Evolutionary conservation across 1,140 invertebrate species (phyloP), one percentile per base, ranked within the genome.

Genomic region (Zophobas atratus): DNA sequence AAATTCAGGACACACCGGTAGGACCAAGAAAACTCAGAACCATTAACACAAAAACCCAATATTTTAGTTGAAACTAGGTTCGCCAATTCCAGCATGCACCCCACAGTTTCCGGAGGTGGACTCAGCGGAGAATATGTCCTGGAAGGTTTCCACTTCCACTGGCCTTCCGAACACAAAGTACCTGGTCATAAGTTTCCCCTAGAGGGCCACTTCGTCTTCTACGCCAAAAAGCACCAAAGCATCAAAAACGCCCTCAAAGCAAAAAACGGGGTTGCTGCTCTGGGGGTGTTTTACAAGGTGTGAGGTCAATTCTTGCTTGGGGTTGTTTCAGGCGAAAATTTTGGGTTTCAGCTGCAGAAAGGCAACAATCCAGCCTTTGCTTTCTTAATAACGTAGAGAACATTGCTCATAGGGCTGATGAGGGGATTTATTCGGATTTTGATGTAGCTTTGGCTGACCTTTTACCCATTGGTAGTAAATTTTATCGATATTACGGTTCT

Each of bases 401-500:
- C 6, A 20, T 51, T 51, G 49, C 49, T 6, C n/a, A 4, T 2
- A 51, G 20, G 2, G 20, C 0, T 2, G n/a, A 51, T 20, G 2
- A 51, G n/a, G 4, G 6, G 6, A 20, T 20, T 4, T 2, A 4
- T 20, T 20, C 20, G n/a, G 6, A 51, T n/a, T 2, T 2, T 6
- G 2, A 2, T 4, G n/a, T 51, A 20, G n/a, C 2, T 6, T 2
- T 51, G 6, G 2, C 2, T 20, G 49, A 51, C n/a, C 20, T 51
- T 20, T 51, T 51, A 0, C 49, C 49, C 2, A 2, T 20, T 2
- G n/a, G 20, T 51, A 51, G 2, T 2, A 51, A 6, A 6, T 51
- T 51, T 51, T 51, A 51, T 20, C 49, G 49, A n/a, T 51, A 51
- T 51, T n/a, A 20, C 6, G 49, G 49, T n/a, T 51, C 49, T 2